These are phyloP conservation scores for Aethina tumida DNA, from an alignment of 1,140 invertebrate species.

Conservation along the genomic window DNA sequence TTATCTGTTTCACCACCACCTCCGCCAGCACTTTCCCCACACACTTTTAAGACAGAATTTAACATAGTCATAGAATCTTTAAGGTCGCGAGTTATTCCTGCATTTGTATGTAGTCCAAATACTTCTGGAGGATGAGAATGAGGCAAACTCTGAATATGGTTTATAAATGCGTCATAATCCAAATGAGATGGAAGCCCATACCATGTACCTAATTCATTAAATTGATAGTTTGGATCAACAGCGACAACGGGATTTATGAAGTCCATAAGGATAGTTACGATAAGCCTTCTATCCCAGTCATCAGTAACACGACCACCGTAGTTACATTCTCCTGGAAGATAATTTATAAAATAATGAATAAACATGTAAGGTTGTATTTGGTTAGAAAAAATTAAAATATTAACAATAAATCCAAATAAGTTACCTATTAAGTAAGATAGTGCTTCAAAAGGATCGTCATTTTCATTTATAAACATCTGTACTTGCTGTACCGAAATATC, in stretches of 20 bases:
- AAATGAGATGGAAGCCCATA: conserved; percentile 56
- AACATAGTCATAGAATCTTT: conserved; percentile 53
- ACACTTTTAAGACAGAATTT: conserved; percentile 46
- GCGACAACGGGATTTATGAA: conserved; percentile 68
- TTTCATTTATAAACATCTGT: conserved; percentile 66
- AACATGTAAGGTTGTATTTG: no score
- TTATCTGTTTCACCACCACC: conserved; percentile 49
- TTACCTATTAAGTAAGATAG: conserved; percentile 79
- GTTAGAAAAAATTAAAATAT: no score
- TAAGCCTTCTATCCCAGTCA: conserved; percentile 78
- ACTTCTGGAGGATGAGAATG: conserved; percentile 62
- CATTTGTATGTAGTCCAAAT: conserved; percentile 82
- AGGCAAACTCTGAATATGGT: conserved; percentile 59
- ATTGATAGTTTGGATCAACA: conserved; percentile 50
- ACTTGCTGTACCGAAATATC: conserved; percentile 79
- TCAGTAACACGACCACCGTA: conserved; percentile 93
- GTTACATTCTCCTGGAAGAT: conserved; percentile 92
- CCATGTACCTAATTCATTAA: conserved; percentile 41
- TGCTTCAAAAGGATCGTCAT: conserved; percentile 73
- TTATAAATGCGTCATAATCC: conserved; percentile 58
- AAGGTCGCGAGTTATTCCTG: conserved; percentile 78
- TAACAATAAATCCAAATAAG: no score
- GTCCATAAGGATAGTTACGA: conserved; percentile 71
- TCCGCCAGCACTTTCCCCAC: conserved; percentile 44
- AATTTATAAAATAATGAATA: no score